A percentile compares a stretch with the other conserved stretches of the same genome.
Conservation (phyloP, 2,888 invertebrate genomes). For the Metacarcinus magister region DNA sequence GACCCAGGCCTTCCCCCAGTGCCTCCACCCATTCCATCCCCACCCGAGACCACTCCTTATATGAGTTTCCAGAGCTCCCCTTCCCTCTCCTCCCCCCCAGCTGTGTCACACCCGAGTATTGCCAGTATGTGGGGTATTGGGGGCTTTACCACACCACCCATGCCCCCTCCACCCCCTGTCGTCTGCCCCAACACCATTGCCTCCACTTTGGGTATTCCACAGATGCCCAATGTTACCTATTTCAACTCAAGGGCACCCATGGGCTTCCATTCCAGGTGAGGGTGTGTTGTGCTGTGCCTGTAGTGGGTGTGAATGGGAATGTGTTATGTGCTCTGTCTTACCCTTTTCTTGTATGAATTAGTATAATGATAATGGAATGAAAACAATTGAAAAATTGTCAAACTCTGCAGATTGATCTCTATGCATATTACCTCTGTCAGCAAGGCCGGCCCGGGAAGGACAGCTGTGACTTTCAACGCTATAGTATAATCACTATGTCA, state of each 20-base stretch:
- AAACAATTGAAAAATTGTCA: no score
- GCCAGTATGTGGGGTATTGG: constrained; percentile 78
- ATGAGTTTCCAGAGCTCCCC: constrained; percentile 54
- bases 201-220: constrained; percentile 79
- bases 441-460: no score
- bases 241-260: constrained; percentile 79
- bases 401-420: no score
- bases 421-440: no score
- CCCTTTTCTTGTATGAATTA: not conserved
- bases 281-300: not conserved
- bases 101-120: constrained; percentile 68
- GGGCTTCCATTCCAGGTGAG: constrained; percentile 80
- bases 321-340: constrained; percentile 4
- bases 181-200: constrained; percentile 79
- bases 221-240: constrained; percentile 79
- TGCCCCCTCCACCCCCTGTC: constrained; percentile 76
- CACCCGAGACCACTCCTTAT: constrained; percentile 13
- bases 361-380: no score
- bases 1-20: not conserved
- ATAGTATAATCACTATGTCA: no score
- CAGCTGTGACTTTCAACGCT: no score
- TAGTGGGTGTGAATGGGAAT: not conserved
- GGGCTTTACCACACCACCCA: constrained; percentile 77
- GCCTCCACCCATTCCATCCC: not conserved
- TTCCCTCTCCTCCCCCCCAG: constrained; percentile 62